phyloP scores from a whole-genome alignment of 1,140 invertebrate species.

The Cydia strobilella region DNA sequence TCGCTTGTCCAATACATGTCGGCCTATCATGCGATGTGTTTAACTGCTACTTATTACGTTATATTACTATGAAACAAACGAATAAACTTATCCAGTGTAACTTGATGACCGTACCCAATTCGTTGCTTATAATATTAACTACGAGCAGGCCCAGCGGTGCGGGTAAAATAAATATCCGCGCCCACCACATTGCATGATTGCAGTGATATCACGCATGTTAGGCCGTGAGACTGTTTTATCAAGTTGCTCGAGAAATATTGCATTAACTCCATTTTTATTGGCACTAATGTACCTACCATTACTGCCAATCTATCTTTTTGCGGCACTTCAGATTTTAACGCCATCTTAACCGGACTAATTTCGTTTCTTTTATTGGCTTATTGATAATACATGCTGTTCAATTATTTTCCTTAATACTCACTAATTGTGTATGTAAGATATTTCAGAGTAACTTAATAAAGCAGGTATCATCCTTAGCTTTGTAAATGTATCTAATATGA shows the following conservation, averaged over 20 bases:
- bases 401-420: background rate
- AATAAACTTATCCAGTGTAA: background rate
- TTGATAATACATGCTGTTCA: background rate
- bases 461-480: background rate
- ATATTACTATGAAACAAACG: background rate
- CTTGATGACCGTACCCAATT: background rate
- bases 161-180: no score
- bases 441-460: background rate
- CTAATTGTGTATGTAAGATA: background rate
- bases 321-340: no score
- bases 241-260: background rate
- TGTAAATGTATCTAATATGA: background rate
- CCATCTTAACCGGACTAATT: no score
- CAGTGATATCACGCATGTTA: background rate
- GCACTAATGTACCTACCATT: no score
- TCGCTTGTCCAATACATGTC: background rate
- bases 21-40: conserved; percentile 3
- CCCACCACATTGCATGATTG: background rate
- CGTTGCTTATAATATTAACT: background rate
- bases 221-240: background rate
- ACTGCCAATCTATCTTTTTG: no score
- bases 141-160: no score
- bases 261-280: background rate
- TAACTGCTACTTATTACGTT: background rate
- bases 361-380: no score